phyloP scores from a whole-genome alignment of 1,140 invertebrate genomes.

The Mycetomoellerius zeteki region DNA sequence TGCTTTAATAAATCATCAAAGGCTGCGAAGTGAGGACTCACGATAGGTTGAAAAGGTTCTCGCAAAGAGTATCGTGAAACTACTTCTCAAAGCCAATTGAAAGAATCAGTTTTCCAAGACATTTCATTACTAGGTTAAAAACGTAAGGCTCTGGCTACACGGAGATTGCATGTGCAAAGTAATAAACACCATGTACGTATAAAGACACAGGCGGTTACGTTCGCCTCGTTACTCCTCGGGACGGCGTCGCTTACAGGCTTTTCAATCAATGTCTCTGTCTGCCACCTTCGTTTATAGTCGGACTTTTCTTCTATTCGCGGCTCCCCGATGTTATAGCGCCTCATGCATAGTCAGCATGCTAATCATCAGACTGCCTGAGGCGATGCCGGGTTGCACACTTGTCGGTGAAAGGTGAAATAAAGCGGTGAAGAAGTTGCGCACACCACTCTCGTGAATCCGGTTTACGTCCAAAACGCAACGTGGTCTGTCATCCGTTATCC shows the following conservation, averaged over 20 bases:
- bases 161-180: conserved; percentile 50
- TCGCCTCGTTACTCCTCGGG: conserved; percentile 52
- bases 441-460: conserved; percentile 40
- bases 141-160: background rate
- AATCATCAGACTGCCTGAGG: conserved; percentile 51
- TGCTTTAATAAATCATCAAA: background rate
- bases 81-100: conserved; percentile 46
- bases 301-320: conserved; percentile 55
- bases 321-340: conserved; percentile 61
- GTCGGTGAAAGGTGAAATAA: conserved; percentile 64
- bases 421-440: conserved; percentile 48
- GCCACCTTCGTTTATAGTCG: conserved; percentile 60
- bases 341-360: conserved; percentile 65
- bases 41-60: background rate
- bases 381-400: conserved; percentile 42
- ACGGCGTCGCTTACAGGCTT: conserved; percentile 62
- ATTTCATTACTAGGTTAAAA: conserved; percentile 58
- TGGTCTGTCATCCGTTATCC: conserved; percentile 10
- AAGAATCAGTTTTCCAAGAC: conserved; percentile 53
- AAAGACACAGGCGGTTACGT: conserved; percentile 44
- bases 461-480: conserved; percentile 54
- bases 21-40: background rate
- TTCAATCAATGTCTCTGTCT: conserved; percentile 64
- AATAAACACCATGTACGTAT: conserved; percentile 46
- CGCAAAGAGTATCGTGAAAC: conserved; percentile 3